Evolutionary conservation across 53 echinoderm and acorn worm species (phyloP).

Genomic region (Zoroaster sp.): DNA sequence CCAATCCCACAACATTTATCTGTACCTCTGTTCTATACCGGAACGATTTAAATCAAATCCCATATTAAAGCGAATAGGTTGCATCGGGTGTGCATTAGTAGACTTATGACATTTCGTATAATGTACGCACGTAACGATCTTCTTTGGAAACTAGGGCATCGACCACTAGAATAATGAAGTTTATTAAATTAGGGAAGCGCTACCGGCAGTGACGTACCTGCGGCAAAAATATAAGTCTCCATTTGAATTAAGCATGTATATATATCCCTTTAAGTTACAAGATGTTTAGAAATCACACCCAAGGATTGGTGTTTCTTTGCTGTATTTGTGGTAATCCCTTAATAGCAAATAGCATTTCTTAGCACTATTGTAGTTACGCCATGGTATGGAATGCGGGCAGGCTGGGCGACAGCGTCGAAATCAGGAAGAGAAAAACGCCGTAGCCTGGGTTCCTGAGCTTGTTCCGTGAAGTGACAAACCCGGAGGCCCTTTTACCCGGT

Average conservation of each 20-base stretch:
- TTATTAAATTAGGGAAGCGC: conserved; percentile 28
- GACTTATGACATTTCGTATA: conserved; percentile 47
- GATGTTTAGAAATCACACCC: neutral
- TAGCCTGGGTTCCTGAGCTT: neutral
- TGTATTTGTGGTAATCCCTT: neutral
- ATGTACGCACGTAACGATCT: conserved; percentile 35
- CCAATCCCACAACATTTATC: neutral
- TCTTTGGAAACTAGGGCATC: conserved; percentile 28
- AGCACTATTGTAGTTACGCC: neutral
- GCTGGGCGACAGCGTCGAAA: neutral
- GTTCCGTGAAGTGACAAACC: neutral
- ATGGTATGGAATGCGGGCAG: neutral
- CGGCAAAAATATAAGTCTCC: neutral
- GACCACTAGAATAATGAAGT: conserved; percentile 59
- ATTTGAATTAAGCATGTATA: neutral
- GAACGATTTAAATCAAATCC: too few species aligned
- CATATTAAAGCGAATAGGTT: too few species aligned
- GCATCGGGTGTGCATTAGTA: neutral
- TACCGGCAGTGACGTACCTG: neutral
- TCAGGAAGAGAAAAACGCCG: neutral
- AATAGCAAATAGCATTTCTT: neutral
- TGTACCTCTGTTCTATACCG: too few species aligned
- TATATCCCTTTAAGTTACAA: neutral
- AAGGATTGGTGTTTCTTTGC: neutral
- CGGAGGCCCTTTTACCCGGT: neutral